Evolutionary conservation across 2,113 vertebrate genomes (phyloP), one percentile per base, ranked within the genome.

Genomic region (Tragelaphus buxtoni): DNA sequence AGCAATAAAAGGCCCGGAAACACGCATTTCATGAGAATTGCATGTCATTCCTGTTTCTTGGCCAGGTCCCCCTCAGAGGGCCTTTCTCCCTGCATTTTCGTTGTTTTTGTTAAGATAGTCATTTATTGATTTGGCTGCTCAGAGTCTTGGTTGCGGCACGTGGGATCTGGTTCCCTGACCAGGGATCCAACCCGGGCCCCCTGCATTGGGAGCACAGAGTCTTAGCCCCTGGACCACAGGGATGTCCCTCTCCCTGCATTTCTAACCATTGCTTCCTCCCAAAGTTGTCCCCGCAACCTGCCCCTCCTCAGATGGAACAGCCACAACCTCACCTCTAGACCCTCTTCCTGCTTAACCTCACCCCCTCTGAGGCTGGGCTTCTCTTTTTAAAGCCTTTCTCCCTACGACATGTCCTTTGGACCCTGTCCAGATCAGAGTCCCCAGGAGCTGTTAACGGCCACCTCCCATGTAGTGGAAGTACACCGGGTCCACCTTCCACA

Each of bases 401-500:
- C 35, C 53, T 63, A 1, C 0, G 2, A 11, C n/a, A 69, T 35
- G 18, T 16, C 45, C 92, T 77, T 14, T 1, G 12, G 28, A 9
- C 18, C 17, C 9, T 9, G 10, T 24, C 13, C 4, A 60, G 69
- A 61, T n/a, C 81, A 35, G 13, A 20, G 94, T 26, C 13, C 24
- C 35, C 9, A 7, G 10, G 24, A 16, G 51, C 51, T 26, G 2
- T 18, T 35, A 1, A 32, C 0, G 0, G 12, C 39, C 80, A 30
- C 4, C 20, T 39, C 39, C 69, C 69, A 74, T 42, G 69, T 26
- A 5, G 58, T 61, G 39, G 69, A 74, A 26, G 22, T 74, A 11
- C 18, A 20, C 8, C 9, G 0, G 10, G 7, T 28, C n/a, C 11
- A 28, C 6, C 32, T 22, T 47, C 53, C 35, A 2, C 0, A 0